Evolutionary conservation across 35 echinoderm and acorn worm species (phyloP).

Genomic region (Chiridota heheva): DNA sequence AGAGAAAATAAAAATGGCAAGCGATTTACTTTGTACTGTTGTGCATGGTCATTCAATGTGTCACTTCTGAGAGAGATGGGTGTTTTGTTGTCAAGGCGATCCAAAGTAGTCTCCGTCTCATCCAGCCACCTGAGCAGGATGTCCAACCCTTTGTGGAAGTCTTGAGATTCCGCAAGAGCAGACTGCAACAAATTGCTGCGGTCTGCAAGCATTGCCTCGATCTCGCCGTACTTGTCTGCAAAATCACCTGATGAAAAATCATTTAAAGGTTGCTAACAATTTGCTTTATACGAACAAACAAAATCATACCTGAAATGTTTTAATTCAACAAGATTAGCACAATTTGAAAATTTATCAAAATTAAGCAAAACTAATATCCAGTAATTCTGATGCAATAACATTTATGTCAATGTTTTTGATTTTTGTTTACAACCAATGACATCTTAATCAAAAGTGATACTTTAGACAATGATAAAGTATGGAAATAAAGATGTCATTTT

Average conservation of each 20-base stretch:
- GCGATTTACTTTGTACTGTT: constrained; percentile 82
- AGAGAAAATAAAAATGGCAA: too few species aligned
- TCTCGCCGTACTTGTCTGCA: constrained; percentile 77
- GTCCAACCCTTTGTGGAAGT: constrained; percentile 76
- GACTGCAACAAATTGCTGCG: constrained; percentile 82
- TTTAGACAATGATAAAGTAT: too few species aligned
- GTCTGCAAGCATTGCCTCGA: constrained; percentile 86
- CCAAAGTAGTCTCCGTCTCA: constrained; percentile 69
- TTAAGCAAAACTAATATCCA: too few species aligned
- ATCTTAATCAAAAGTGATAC: too few species aligned
- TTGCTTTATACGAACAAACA: too few species aligned
- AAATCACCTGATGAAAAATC: constrained; percentile 55
- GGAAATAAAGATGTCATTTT: too few species aligned
- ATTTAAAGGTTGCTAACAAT: neutral
- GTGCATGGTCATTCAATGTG: constrained; percentile 53
- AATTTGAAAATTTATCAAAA: too few species aligned
- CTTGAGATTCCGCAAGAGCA: constrained; percentile 80
- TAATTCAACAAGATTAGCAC: too few species aligned
- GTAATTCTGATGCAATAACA: too few species aligned
- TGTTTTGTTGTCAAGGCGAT: constrained; percentile 70
- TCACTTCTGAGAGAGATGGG: constrained; percentile 66
- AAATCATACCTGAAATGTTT: too few species aligned
- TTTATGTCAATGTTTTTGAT: too few species aligned
- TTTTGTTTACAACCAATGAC: too few species aligned
- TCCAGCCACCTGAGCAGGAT: constrained; percentile 76